phyloP scores from a whole-genome alignment of 2,888 invertebrate genomes.

The Notodonta ziczac region DNA sequence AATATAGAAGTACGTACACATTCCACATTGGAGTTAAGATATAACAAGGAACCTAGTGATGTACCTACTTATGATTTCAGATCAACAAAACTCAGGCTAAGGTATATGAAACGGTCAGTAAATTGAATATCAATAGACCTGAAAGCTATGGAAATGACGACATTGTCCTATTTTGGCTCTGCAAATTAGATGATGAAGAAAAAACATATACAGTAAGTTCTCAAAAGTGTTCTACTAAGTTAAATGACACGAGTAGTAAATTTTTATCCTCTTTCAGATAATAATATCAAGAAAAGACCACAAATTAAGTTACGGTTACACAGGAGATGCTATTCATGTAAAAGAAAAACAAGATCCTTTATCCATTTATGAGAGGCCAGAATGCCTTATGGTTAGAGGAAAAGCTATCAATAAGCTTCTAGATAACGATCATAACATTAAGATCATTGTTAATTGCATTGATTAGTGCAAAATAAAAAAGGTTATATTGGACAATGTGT shows the following conservation, averaged over 20 bases:
- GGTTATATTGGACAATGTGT: neutral
- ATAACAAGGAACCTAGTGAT: neutral
- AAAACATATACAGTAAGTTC: slow-evolving; percentile 36
- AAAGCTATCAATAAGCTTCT: slow-evolving; percentile 37
- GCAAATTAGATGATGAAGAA: slow-evolving; percentile 36
- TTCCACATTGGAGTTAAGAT: neutral
- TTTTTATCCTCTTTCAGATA: slow-evolving; percentile 31
- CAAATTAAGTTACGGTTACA: slow-evolving; percentile 44
- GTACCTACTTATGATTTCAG: slow-evolving; percentile 16
- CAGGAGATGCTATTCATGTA: slow-evolving; percentile 48
- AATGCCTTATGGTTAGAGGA: slow-evolving; percentile 45
- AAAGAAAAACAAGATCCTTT: slow-evolving; percentile 41
- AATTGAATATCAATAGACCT: slow-evolving; percentile 8
- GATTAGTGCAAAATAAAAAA: neutral
- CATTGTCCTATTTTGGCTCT: slow-evolving; percentile 48
- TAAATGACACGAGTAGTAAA: no score
- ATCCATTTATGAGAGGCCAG: slow-evolving; percentile 35
- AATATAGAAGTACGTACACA: neutral
- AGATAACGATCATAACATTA: slow-evolving; percentile 33
- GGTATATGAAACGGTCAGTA: slow-evolving; percentile 12
- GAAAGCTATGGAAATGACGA: slow-evolving; percentile 25
- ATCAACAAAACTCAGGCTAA: slow-evolving; percentile 2
- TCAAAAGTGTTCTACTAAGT: neutral
- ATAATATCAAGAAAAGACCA: slow-evolving; percentile 41
- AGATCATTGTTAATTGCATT: slow-evolving; percentile 34